Base-by-base conservation (phyloP, 1,140 invertebrate species). In the Heterodera carotae region DNA sequence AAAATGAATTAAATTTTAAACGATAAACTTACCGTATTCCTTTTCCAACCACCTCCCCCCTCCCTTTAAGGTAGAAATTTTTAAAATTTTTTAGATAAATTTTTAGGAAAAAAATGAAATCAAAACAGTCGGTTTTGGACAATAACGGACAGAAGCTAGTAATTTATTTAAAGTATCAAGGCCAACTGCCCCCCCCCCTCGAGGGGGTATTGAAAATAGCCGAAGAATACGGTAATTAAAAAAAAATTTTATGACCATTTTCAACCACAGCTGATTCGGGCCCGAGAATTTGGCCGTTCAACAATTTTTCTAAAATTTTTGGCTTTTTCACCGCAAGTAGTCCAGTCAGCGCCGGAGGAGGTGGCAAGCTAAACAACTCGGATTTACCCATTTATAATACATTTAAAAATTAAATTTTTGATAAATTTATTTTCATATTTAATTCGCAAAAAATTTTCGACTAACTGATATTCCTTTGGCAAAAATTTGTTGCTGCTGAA, bases 291-390 rank as follows among this genome's bases (percentile, higher is more conserved):
- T 64, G 4, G 3, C 72, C 72, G 3, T 74, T 56, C 56, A 74
- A 74, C 22, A 74, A n/a, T 62, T 74, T 74, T 74, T 74, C 72
- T 36, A 74, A 62, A 27, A 74, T 36, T 27, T 64, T 74, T 18
- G 72, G 72, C n/a, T 74, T 62, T 5, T 62, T 62, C 3, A 74
- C 25, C 25, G 56, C 33, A n/a, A 74, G 59, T 12, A 36, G 48
- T 2, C 72, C 72, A 34, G 27, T 74, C 18, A 74, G 36, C 15
- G 72, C 27, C 8, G 72, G 72, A 33, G 72, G 72, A 5, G 53
- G 56, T 25, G 72, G 72, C 15, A 74, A 36, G n/a, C 72, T 74
- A 34, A 29, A 74, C 27, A 72, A 60, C 59, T 25, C 0, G 7
- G 8, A 56, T 48, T 33, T 31, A 15, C 15, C 34, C 29, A 27